Base-by-base conservation (phyloP, 2,888 invertebrate species). In the Campoletis raptor region DNA sequence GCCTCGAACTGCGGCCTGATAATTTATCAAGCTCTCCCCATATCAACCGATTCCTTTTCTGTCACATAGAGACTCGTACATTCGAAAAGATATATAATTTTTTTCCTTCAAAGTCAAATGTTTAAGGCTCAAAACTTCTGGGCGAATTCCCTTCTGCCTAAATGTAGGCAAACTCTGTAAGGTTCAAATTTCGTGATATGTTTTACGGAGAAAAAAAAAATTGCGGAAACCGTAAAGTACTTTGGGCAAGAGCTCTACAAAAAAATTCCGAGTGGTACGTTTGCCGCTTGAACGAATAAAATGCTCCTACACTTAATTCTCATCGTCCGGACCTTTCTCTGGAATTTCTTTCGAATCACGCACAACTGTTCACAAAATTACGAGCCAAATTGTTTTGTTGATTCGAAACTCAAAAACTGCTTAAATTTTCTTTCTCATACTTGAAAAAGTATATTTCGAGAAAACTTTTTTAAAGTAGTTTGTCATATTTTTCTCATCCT, bases 11-110 rank as follows among this genome's bases (percentile, higher is more conserved):
- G 36, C 70, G 21, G 37, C 52, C 15, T 64, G 77, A 83, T 78
- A 81, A 86, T 86, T 81, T 81, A 86, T 86, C 86, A 86, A 83
- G 74, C 78, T 80, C 21, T 24, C 18, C 37, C 78, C 61, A 66
- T 69, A 85, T 61, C 74, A 45, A 76, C 18, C 52, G 36, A 57
- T 10, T 21, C 45, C 45, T 15, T 61, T 52, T 54, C 57, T 18
- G 45, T 42, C 21, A 72, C 18, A 45, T 12, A 30, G 15, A 69
- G 15, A 10, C 57, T n/a, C 57, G 18, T 52, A 57, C 24, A 9
- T 10, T 15, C 36, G 8, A n/a, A n/a, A 15, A 37, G n/a, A 37
- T 5, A n/a, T 66, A 37, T 66, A 37, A n/a, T 9, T 37, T n/a
- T 30, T 30, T 61, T 37, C 69, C 9, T 37, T 69, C n/a, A 37